Conservation (phyloP, 2,797 vertebrate species). For the Coccyzus lansbergi region DNA sequence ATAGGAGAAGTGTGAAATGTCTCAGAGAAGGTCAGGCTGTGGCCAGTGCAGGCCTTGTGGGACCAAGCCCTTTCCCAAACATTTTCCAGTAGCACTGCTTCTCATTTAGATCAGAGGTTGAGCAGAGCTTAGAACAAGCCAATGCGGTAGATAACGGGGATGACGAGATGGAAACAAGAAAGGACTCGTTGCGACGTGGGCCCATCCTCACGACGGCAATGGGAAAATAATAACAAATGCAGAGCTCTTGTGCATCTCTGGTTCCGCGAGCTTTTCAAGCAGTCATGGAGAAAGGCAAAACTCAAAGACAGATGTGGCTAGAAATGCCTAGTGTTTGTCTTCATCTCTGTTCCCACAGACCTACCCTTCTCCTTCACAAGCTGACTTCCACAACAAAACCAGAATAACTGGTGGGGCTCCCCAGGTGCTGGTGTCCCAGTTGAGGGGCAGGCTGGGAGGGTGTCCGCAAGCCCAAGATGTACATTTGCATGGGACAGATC, state of each 20-base stretch:
- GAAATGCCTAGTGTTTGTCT: neutral
- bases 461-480: accelerated
- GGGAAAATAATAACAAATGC: accelerated
- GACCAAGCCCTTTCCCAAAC: neutral
- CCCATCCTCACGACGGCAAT: accelerated
- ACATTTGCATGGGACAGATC: neutral
- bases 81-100: neutral
- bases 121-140: neutral
- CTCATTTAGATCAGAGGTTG: neutral
- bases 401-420: accelerated
- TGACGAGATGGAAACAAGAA: neutral
- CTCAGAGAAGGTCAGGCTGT: neutral
- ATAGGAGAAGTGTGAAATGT: neutral
- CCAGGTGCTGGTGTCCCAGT: accelerated
- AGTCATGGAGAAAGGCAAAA: neutral
- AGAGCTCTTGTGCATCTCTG: accelerated
- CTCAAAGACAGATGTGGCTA: neutral
- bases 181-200: neutral
- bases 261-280: neutral
- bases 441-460: accelerated
- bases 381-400: neutral
- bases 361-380: neutral
- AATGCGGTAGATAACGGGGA: neutral
- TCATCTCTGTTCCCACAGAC: too few relatives aligned
- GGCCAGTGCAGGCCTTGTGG: neutral